A percentile compares a stretch with the other conserved stretches of the same genome.
Conservation (phyloP, 2,888 invertebrate species). For the Stenotaenia linearis region DNA sequence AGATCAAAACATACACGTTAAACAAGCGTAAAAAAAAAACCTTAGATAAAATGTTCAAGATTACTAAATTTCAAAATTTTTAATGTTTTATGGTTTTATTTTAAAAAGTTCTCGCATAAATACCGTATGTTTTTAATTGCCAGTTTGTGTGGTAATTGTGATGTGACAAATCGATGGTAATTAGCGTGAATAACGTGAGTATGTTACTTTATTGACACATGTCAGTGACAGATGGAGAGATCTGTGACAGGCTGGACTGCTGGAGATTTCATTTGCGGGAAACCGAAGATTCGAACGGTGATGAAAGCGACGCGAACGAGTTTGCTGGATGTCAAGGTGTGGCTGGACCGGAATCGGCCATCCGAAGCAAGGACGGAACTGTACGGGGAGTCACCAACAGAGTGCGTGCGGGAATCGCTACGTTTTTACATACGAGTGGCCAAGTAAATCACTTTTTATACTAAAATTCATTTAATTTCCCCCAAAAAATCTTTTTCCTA, state of each 20-base stretch:
- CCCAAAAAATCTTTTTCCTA: too few relatives aligned
- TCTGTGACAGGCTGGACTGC: neutral
- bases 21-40: too few relatives aligned
- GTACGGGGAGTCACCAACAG: slow-evolving; percentile 90
- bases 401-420: slow-evolving; percentile 88
- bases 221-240: neutral
- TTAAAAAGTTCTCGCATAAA: too few relatives aligned
- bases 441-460: slow-evolving; percentile 60
- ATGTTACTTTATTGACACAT: neutral
- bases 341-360: slow-evolving; percentile 50
- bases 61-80: too few relatives aligned
- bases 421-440: slow-evolving; percentile 73
- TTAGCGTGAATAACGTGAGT: neutral
- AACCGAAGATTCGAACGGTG: neutral
- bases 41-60: too few relatives aligned
- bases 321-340: slow-evolving; percentile 32
- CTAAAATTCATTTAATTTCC: neutral
- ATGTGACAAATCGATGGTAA: neutral
- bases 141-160: too few relatives aligned
- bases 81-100: too few relatives aligned
- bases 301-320: neutral
- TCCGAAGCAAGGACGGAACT: slow-evolving; percentile 84
- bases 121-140: too few relatives aligned
- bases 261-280: slow-evolving; percentile 27
- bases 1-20: too few relatives aligned